Conservation (phyloP, 2,888 invertebrate genomes). For the Punctoribates punctum region DNA sequence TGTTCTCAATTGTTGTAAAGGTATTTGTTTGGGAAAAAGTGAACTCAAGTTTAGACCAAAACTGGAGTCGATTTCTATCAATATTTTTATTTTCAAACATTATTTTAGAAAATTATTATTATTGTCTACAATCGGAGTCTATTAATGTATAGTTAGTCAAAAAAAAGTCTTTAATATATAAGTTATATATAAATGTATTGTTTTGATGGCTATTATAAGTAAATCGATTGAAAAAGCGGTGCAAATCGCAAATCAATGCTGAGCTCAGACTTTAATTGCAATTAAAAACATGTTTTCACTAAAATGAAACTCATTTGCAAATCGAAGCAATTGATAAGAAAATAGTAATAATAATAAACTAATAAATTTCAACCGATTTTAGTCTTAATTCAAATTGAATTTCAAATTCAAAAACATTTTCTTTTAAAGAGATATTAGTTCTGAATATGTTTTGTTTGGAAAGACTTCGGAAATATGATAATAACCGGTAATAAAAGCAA, state of each 20-base stretch:
- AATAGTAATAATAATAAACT: neutral
- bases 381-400: neutral
- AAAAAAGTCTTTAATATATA: neutral
- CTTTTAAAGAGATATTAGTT: neutral
- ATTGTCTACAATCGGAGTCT: constrained; percentile 11
- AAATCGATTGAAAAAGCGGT: constrained; percentile 7
- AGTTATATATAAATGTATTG: neutral
- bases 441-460: neutral
- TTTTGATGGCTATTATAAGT: neutral
- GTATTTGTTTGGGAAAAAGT: neutral
- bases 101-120: constrained; percentile 3
- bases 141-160: constrained; percentile 23
- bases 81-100: neutral
- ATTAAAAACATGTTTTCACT: too few species aligned
- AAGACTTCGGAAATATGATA: constrained; percentile 15
- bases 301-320: neutral
- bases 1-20: neutral
- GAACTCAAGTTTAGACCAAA: too few species aligned
- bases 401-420: neutral
- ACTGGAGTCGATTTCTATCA: neutral
- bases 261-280: too few species aligned
- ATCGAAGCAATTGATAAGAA: neutral
- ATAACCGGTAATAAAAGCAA: neutral
- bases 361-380: neutral
- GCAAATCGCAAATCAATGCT: constrained; percentile 3